Base-by-base conservation (phyloP, 2,888 invertebrate genomes). In the Drosophila cracens region DNA sequence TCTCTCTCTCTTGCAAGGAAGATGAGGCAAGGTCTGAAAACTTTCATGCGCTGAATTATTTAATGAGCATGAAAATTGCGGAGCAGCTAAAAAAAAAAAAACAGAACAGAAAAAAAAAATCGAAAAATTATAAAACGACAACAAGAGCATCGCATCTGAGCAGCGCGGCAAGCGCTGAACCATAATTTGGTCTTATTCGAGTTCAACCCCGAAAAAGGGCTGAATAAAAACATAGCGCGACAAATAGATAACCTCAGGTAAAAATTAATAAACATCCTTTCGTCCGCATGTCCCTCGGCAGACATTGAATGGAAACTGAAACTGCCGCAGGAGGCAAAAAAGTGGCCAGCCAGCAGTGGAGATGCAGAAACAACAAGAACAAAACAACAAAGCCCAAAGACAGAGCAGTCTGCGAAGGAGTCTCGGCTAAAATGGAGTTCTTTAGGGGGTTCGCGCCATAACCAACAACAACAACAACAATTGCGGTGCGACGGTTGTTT, bases 211-310 rank as follows among this genome's bases (percentile, higher is more conserved):
- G 63, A 51, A 34, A 82, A 76, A 79, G 81, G 79, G 77, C 74
- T 74, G 68, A 71, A 83, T 57, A 68, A 83, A 74, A 82, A 71
- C 78, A 73, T 69, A 71, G 82, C 83, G 87, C 89, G 87, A 87
- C 89, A 87, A 87, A 89, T 89, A 89, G 89, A 87, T 87, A 89
- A 85, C 87, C 89, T 85, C 87, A 87, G 87, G 89, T 89, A 89
- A 83, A 87, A 87, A 87, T 89, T 89, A 87, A 87, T 87, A 87
- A 87, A 87, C 83, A 87, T 75, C 77, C 83, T 74, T 57, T 65
- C 59, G 53, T 67, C 49, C 51, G 51, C 25, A 52, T 60, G 67
- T 61, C 54, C 60, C 54, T 51, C 31, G 29, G 40, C 53, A 57
- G 21, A 36, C n/a, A 51, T 62, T 36, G 36, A 46, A 51, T 21